Evolutionary conservation across 2,888 invertebrate genomes (phyloP).

Genomic region (Plutella xylostella): DNA sequence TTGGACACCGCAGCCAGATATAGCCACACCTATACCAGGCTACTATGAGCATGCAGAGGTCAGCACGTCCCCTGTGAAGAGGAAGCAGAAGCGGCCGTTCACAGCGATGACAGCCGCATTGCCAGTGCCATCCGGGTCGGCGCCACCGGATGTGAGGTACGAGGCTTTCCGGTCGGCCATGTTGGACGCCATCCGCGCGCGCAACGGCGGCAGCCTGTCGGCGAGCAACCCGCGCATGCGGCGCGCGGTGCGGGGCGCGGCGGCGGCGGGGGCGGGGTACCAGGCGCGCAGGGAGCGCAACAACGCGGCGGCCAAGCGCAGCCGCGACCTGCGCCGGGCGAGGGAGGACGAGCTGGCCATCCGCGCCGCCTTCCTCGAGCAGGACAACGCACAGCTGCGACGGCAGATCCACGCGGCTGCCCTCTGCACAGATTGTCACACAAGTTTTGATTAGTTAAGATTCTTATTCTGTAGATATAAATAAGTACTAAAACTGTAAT

Average conservation of each 20-base stretch:
- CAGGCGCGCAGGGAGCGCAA: constrained; percentile 90
- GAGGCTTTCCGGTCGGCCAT: neutral
- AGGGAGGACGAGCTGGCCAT: constrained; percentile 70
- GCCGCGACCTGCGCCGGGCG: constrained; percentile 87
- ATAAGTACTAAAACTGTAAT: too few species aligned
- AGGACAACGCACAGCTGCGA: neutral
- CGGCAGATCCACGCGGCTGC: neutral
- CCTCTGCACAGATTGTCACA: too few species aligned
- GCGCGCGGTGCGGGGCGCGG: constrained; percentile 42
- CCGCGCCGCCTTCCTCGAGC: neutral
- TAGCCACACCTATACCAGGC: too few species aligned
- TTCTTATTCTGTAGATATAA: too few species aligned
- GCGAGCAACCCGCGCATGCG: constrained; percentile 74
- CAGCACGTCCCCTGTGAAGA: too few species aligned
- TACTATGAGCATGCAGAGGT: too few species aligned
- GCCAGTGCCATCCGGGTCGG: neutral
- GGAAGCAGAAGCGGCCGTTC: too few species aligned
- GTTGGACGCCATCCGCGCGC: neutral
- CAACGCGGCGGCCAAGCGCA: constrained; percentile 95
- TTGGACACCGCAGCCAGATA: too few species aligned
- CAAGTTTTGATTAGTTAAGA: too few species aligned
- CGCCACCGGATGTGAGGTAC: neutral
- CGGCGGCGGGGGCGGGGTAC: constrained; percentile 73
- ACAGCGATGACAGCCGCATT: too few species aligned
- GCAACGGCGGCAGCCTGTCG: neutral